Conservation (phyloP, 2,888 invertebrate genomes). For the Agrilus mali region DNA sequence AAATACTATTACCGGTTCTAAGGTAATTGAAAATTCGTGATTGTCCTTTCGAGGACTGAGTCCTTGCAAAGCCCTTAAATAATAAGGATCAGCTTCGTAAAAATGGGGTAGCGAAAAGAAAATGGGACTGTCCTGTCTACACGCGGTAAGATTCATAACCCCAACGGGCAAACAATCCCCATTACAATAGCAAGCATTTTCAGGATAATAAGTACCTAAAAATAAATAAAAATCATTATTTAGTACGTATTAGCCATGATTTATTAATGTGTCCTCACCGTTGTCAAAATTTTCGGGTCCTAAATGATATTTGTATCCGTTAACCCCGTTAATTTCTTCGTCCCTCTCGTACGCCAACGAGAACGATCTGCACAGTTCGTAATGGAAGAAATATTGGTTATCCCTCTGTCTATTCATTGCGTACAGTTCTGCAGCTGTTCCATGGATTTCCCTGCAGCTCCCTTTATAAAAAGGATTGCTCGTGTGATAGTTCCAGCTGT, state of each 20-base stretch:
- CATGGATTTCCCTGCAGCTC: constrained; percentile 48
- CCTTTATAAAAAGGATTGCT: constrained; percentile 39
- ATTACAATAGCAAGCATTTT: constrained; percentile 60
- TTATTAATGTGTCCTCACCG: constrained; percentile 34
- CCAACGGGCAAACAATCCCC: constrained; percentile 63
- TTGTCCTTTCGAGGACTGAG: constrained; percentile 51
- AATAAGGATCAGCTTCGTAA: constrained; percentile 57
- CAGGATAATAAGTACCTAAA: constrained; percentile 43
- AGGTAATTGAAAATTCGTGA: constrained; percentile 63
- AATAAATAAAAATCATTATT: constrained; percentile 8
- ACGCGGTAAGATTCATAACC: constrained; percentile 63
- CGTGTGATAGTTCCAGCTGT: constrained; percentile 58
- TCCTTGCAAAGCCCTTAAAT: constrained; percentile 52
- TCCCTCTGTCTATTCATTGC: constrained; percentile 49
- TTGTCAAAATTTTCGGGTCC: constrained; percentile 54
- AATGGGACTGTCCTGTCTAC: constrained; percentile 68
- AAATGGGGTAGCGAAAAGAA: constrained; percentile 81
- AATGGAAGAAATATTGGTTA: constrained; percentile 49
- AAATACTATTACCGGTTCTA: constrained; percentile 53
- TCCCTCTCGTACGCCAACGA: constrained; percentile 48
- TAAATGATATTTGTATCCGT: constrained; percentile 53
- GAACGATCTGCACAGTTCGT: constrained; percentile 63
- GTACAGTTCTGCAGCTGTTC: constrained; percentile 72
- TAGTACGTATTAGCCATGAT: too few species aligned
- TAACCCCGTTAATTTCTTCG: constrained; percentile 43